Evolutionary conservation across 2,113 vertebrate genomes (phyloP).

Genomic region (Crypturellus undulatus): DNA sequence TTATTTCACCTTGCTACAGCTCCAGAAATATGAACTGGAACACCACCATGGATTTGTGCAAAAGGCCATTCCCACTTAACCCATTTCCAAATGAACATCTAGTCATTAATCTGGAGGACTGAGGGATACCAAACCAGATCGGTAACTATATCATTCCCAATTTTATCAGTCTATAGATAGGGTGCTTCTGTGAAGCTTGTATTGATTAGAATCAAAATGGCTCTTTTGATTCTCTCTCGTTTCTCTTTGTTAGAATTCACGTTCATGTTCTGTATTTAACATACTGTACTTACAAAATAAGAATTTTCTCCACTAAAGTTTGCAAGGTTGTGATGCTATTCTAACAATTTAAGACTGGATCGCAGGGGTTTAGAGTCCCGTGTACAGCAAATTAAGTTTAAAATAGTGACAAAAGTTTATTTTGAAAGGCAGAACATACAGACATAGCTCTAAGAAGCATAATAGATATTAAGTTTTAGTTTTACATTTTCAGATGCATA

Average conservation of each 20-base stretch:
- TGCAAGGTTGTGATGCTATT: not conserved
- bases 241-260: not conserved
- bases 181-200: not conserved
- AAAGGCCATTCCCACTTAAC: not conserved
- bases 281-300: not conserved
- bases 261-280: not conserved
- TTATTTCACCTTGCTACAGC: not conserved
- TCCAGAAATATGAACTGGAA: not conserved
- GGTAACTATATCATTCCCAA: not conserved
- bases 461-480: not conserved
- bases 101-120: not conserved
- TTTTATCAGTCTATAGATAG: not conserved
- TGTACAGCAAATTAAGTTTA: not conserved
- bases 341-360: not conserved
- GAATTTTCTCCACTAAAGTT: not conserved
- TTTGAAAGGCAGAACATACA: not conserved
- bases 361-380: fast-evolving
- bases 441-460: not conserved
- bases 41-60: not conserved
- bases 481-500: not conserved
- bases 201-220: not conserved
- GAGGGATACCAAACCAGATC: not conserved
- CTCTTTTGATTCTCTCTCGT: not conserved
- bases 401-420: not conserved
- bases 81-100: not conserved